Evolutionary conservation across 2,888 invertebrate genomes (phyloP).

Genomic region (Eutolmus rufibarbis): DNA sequence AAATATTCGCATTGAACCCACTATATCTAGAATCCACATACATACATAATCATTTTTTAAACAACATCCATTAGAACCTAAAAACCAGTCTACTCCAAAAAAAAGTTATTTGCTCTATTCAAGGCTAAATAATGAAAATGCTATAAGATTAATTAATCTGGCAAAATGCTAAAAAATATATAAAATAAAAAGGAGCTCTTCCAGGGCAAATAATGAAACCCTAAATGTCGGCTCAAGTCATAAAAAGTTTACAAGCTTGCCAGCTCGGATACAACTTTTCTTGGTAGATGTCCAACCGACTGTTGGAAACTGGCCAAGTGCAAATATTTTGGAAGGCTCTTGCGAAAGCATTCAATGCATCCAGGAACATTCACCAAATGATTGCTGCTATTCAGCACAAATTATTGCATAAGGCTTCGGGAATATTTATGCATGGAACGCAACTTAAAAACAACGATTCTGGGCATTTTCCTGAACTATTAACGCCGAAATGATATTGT

Average conservation of each 20-base stretch:
- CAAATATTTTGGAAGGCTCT: conserved; percentile 5
- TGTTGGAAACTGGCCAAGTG: conserved; percentile 4
- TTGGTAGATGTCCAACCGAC: not conserved
- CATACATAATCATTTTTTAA: no score
- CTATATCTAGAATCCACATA: no score
- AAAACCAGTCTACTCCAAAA: not conserved
- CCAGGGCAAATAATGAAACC: not conserved
- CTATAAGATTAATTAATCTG: not conserved
- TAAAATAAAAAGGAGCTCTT: not conserved
- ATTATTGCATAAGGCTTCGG: not conserved
- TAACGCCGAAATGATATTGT: not conserved
- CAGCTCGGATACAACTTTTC: not conserved
- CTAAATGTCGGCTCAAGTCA: not conserved
- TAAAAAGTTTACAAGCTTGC: conserved; percentile 11
- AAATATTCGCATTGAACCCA: no score
- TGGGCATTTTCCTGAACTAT: not conserved
- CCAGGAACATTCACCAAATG: not conserved
- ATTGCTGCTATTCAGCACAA: not conserved
- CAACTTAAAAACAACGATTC: not conserved
- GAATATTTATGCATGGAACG: not conserved
- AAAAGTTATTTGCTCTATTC: not conserved
- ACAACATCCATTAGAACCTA: no score
- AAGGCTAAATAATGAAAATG: not conserved
- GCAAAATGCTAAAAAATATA: not conserved
- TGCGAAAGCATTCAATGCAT: not conserved